phyloP scores from a whole-genome alignment of 2,797 vertebrate species.

The Luscinia megarhynchos region DNA sequence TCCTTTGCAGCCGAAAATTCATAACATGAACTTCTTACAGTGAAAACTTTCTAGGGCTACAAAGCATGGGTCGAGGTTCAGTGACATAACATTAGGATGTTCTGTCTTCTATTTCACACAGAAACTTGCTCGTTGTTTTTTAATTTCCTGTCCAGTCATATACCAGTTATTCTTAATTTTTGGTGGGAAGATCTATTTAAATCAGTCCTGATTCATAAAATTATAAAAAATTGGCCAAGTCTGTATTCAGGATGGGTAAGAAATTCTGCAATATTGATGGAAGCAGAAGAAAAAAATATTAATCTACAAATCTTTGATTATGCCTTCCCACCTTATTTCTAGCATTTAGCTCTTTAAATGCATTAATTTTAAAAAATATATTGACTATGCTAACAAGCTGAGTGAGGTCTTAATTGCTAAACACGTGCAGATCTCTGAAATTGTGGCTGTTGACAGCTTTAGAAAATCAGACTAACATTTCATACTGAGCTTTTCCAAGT shows the following conservation, averaged over 20 bases:
- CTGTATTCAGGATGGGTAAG: background rate
- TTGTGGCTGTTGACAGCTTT: background rate
- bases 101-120: background rate
- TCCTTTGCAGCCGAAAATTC: background rate
- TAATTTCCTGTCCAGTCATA: background rate
- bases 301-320: background rate
- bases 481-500: background rate
- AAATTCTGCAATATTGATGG: background rate
- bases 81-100: background rate
- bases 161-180: background rate
- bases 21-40: background rate
- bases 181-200: background rate
- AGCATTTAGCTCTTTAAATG: background rate
- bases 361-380: background rate
- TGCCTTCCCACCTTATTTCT: background rate
- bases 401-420: background rate
- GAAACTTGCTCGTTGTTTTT: background rate
- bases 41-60: background rate
- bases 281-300: background rate
- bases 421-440: background rate
- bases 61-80: background rate
- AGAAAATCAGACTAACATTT: conserved; percentile 14
- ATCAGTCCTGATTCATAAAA: background rate
- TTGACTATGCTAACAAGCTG: background rate
- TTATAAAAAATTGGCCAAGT: background rate